Evolutionary conservation across 1,140 invertebrate species (phyloP), one percentile per base, ranked within the genome.

Genomic region (Aphidius ervi): DNA sequence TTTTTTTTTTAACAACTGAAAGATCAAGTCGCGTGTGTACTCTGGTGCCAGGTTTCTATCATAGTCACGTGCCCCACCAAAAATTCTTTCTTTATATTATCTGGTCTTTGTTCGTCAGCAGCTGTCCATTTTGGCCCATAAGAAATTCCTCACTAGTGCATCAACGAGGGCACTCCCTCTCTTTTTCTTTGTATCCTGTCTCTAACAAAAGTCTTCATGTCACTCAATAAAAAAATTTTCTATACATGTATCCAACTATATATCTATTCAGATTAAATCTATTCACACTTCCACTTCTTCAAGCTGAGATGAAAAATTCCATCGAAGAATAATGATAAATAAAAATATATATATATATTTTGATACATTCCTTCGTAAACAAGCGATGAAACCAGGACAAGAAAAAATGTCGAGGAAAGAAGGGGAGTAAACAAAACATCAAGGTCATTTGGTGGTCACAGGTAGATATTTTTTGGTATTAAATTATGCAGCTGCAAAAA

Each of bases 71-170:
- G 74, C 72, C 71, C 56, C 66, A 62, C 59, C 63, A 74, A 72
- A 74, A 77, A 74, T 74, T 73, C 71, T 71, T 74, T 67, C 70
- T 70, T 74, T 69, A 70, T 74, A 76, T 71, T 65, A 67, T 67
- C 66, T 63, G 59, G 50, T 71, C 74, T 77, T 77, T 77, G 74
- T 78, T 77, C 74, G 71, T 66, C 68, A 70, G 68, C 75, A 76
- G 75, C 75, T 77, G 74, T 77, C 74, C 70, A 69, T 42, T 54
- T 40, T 16, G 23, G 23, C 23, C 62, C 68, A 64, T 62, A 71
- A 73, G 74, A 71, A 77, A 77, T 77, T 75, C 73, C 76, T 71
- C 66, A 72, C 69, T 70, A 67, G 65, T 67, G 62, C 67, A 70
- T 69, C 43, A 67, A 65, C 56, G 63, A 57, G 55, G 58, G 55